phyloP scores from a whole-genome alignment of 2,113 vertebrate genomes.

The Fulica atra region DNA sequence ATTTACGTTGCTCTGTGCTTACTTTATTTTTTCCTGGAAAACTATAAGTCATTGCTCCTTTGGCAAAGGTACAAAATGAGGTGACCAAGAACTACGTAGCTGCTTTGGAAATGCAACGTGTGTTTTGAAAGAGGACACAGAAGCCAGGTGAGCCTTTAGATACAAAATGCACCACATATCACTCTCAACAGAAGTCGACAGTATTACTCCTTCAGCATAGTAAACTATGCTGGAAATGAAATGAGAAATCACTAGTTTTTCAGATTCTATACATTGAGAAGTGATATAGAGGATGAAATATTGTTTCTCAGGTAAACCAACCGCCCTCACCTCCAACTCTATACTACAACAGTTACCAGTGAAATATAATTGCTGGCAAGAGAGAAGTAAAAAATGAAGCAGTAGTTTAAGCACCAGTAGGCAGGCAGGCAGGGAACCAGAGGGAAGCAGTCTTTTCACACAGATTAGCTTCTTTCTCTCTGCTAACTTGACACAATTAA shows the following conservation, averaged over 20 bases:
- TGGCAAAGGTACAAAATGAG: not conserved
- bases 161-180: not conserved
- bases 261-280: slow-evolving; percentile 60
- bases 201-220: slow-evolving; percentile 16
- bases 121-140: not conserved
- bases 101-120: not conserved
- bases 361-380: slow-evolving; percentile 62
- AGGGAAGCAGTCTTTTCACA: not conserved
- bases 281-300: slow-evolving; percentile 40
- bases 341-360: slow-evolving; percentile 28
- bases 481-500: not conserved
- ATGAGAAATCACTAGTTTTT: slow-evolving; percentile 60
- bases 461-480: not conserved
- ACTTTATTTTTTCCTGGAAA: not conserved
- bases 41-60: not conserved
- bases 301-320: slow-evolving; percentile 42
- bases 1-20: not conserved
- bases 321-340: slow-evolving; percentile 10
- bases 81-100: not conserved
- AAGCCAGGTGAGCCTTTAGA: not conserved
- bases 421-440: not conserved
- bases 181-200: slow-evolving; percentile 29
- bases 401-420: slow-evolving; percentile 26
- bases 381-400: slow-evolving; percentile 53
- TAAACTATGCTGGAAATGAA: slow-evolving; percentile 58